Conservation (phyloP, 2,113 vertebrate genomes). For the Grallaria varia region DNA sequence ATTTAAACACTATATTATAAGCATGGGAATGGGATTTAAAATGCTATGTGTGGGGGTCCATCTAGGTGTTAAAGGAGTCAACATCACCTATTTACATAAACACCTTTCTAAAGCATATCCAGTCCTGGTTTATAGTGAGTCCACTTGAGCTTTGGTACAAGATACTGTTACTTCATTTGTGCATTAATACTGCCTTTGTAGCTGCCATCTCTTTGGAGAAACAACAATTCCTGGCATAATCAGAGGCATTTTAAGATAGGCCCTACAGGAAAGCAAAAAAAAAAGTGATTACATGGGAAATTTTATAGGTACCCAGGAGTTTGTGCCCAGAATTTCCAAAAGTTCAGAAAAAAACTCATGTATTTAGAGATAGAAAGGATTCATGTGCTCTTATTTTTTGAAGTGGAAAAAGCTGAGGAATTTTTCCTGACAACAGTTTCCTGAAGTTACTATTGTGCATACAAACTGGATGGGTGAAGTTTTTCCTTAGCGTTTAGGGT, state of each 20-base stretch:
- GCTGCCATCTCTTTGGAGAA: neutral
- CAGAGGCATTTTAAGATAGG: neutral
- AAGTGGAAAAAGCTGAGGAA: neutral
- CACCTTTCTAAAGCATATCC: neutral
- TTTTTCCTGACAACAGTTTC: neutral
- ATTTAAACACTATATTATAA: neutral
- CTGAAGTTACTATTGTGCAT: neutral
- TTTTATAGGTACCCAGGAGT: neutral
- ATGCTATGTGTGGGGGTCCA: neutral
- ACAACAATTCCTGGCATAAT: neutral
- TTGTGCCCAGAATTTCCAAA: neutral
- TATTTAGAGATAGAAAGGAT: neutral
- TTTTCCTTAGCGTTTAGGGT: neutral
- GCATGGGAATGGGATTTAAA: neutral
- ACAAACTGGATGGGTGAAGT: neutral
- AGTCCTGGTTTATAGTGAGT: neutral
- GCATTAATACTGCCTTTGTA: neutral
- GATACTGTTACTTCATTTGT: neutral
- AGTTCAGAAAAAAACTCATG: neutral
- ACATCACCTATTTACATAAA: neutral
- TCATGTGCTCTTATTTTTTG: neutral
- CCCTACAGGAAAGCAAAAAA: neutral
- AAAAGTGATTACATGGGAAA: neutral
- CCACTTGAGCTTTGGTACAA: neutral
- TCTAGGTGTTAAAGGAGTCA: neutral